Conservation (phyloP, 2,113 vertebrate genomes). For the Axis porcinus region DNA sequence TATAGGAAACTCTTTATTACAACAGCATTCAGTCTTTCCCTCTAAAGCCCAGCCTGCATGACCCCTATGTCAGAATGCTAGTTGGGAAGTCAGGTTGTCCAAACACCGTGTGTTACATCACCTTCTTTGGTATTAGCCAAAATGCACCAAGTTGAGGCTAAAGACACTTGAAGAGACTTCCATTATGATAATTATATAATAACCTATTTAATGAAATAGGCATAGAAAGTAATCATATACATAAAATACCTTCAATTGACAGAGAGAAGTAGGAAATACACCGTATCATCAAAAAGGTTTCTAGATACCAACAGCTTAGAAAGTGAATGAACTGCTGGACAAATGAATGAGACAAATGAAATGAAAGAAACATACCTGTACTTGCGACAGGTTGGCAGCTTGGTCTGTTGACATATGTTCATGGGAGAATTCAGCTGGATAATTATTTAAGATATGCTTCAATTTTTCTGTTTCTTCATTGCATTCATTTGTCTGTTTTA, state of each 20-base stretch:
- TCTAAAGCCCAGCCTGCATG: background rate
- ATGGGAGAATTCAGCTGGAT: conserved; percentile 63
- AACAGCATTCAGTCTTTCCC: background rate
- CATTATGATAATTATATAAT: background rate
- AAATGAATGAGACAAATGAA: background rate
- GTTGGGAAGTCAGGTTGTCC: background rate
- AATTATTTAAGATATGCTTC: conserved; percentile 73
- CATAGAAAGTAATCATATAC: background rate
- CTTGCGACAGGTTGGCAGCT: conserved; percentile 53
- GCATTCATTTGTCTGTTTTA: conserved; percentile 77
- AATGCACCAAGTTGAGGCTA: background rate
- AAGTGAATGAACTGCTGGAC: background rate
- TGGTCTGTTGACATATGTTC: conserved; percentile 46
- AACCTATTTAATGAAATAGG: background rate
- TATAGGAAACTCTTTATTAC: background rate
- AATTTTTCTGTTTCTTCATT: conserved; percentile 80
- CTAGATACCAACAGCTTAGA: background rate
- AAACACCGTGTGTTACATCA: background rate
- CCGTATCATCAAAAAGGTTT: background rate
- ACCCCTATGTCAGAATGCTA: background rate
- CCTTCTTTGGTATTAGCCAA: background rate
- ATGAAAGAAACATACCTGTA: conserved; percentile 72
- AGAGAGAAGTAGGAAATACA: background rate
- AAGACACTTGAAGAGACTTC: background rate
- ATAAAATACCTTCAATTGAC: background rate